Base-by-base conservation (phyloP, 2,797 vertebrate species). In the Scomberomorus guttatus region DNA sequence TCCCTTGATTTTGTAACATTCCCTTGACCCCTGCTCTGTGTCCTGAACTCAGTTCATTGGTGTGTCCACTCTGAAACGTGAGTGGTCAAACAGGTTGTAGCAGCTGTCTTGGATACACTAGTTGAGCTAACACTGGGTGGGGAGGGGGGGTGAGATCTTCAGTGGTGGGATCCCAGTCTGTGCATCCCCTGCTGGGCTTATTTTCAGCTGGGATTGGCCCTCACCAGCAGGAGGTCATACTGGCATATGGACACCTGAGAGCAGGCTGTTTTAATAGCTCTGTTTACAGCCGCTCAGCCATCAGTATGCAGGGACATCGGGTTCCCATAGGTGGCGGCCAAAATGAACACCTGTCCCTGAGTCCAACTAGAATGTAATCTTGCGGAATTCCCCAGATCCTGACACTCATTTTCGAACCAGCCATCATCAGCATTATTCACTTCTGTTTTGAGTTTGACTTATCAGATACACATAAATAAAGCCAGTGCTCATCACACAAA, bases 81-180 rank as follows among this genome's bases (percentile, higher is more conserved):
- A 72, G 24, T 18, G 48, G 72, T 74, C 11, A 0, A 80, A 81
- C 75, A 87, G 82, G 83, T 90, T 91, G 85, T n/a, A 74, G 80
- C 92, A 92, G 90, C 90, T 90, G 90, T 85, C 79, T 62, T 32
- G 48, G 68, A 87, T 50, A 25, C 83, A 84, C 63, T 70, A 85
- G 72, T 87, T 86, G 79, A 75, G 72, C 75, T 67, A 87, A 88
- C 81, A 80, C 3, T 62, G 55, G 34, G 5, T 22, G 54, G 5
- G 44, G 44, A 37, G 3, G 15, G 44, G 17, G 2, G 56, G 59
- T n/a, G 18, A 32, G 27, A 59, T 22, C 72, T 77, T 76, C 70
- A 81, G 64, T 52, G 79, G 65, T 87, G 71, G 72, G 72, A 82
- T 72, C 62, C 76, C 71, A 61, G 46, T 77, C 50, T 75, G 34